Evolutionary conservation across 2,797 vertebrate genomes (phyloP).

Genomic region (Paedocypris micromegethes): DNA sequence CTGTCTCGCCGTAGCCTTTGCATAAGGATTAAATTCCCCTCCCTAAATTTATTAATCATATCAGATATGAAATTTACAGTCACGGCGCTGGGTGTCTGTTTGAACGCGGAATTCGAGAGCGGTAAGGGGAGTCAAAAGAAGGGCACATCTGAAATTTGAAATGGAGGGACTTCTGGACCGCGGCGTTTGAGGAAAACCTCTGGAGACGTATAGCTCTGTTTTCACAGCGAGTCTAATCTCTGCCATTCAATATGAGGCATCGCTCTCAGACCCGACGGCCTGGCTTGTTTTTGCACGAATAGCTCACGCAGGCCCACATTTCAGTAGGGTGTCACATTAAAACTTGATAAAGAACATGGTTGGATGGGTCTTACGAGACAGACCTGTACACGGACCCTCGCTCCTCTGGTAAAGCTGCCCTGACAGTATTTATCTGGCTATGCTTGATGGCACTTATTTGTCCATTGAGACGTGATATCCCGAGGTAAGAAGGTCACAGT

Average conservation of each 20-base stretch:
- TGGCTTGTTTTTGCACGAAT: slow-evolving; percentile 19
- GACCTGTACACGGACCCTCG: slow-evolving; percentile 17
- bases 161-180: slow-evolving; percentile 27
- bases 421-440: slow-evolving; percentile 39
- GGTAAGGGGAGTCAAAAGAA: slow-evolving; percentile 15
- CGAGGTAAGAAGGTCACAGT: slow-evolving; percentile 30
- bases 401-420: slow-evolving; percentile 20
- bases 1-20: slow-evolving; percentile 48
- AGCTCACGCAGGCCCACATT: slow-evolving; percentile 23
- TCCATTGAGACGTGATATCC: slow-evolving; percentile 35
- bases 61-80: slow-evolving; percentile 49
- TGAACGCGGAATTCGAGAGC: slow-evolving; percentile 10
- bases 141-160: slow-evolving; percentile 34
- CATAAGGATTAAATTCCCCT: slow-evolving; percentile 51
- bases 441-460: slow-evolving; percentile 26
- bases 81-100: slow-evolving; percentile 39
- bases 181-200: slow-evolving; percentile 28
- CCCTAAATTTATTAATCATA: slow-evolving; percentile 51
- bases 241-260: slow-evolving; percentile 31
- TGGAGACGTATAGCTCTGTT: slow-evolving; percentile 30
- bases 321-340: slow-evolving; percentile 42
- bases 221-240: slow-evolving; percentile 41
- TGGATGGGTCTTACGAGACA: slow-evolving; percentile 29
- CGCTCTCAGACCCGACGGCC: slow-evolving; percentile 12
- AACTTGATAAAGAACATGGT: slow-evolving; percentile 29